phyloP scores from a whole-genome alignment of 2,113 vertebrate genomes.

The Amphiprion percula region DNA sequence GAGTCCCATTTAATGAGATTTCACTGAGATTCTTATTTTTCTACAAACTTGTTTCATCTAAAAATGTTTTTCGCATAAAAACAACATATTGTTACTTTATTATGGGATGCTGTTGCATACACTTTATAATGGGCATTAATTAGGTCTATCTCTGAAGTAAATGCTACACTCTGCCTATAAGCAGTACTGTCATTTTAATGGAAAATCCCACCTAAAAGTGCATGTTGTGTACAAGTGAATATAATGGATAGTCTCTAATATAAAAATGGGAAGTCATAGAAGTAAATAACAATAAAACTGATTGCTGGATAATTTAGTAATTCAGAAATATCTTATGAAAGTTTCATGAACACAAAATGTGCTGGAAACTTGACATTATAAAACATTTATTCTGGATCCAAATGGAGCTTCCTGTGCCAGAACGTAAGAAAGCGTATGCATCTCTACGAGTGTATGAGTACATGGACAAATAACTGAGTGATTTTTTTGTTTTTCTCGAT shows the following conservation, averaged over 20 bases:
- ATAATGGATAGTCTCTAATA: not conserved
- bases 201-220: conserved; percentile 13
- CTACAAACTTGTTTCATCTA: not conserved
- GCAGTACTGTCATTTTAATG: not conserved
- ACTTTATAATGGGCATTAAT: too few relatives aligned
- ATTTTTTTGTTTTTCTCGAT: too few relatives aligned
- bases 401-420: not conserved
- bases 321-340: not conserved
- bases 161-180: too few relatives aligned
- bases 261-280: not conserved
- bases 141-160: too few relatives aligned
- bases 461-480: not conserved
- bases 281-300: not conserved
- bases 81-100: not conserved
- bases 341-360: conserved; percentile 4
- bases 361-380: not conserved
- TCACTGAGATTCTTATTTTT: not conserved
- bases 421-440: not conserved
- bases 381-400: not conserved
- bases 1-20: not conserved
- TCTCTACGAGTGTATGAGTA: not conserved
- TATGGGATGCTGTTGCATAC: not conserved
- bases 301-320: not conserved
- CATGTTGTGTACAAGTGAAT: not conserved
- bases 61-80: not conserved